A percentile compares a stretch with the other conserved stretches of the same genome.
Conservation (phyloP, 2,113 vertebrate genomes). For the Zosterops borbonicus region DNA sequence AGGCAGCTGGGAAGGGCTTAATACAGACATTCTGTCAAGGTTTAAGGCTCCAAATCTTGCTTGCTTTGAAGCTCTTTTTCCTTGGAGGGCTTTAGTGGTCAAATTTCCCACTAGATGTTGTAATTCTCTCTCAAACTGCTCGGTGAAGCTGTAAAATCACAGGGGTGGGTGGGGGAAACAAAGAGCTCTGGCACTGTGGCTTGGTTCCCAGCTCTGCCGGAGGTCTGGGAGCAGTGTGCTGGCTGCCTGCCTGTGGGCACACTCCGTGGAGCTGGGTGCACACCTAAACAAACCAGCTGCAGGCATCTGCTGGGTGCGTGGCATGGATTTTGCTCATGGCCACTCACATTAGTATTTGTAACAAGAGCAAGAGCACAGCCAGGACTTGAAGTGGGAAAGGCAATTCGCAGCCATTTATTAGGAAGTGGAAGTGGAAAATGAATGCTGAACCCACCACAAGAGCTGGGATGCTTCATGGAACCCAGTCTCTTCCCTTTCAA, state of each 20-base stretch:
- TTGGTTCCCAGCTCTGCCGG: neutral
- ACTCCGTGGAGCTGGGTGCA: neutral
- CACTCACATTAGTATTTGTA: neutral
- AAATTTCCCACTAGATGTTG: slow-evolving; percentile 47
- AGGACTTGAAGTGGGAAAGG: neutral
- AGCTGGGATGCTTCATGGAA: neutral
- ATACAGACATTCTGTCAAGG: slow-evolving; percentile 61
- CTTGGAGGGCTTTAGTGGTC: slow-evolving; percentile 65
- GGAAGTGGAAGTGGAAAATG: neutral
- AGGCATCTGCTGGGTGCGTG: neutral
- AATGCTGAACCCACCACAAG: accelerated
- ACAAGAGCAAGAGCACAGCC: neutral
- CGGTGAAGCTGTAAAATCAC: slow-evolving; percentile 7
- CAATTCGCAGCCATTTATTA: neutral
- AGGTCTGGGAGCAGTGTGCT: neutral
- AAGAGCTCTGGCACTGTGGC: neutral
- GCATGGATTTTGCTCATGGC: neutral
- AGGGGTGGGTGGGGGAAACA: neutral
- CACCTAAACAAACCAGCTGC: neutral
- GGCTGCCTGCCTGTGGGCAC: neutral
- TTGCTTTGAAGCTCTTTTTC: slow-evolving; percentile 58
- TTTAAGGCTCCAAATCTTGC: slow-evolving; percentile 62
- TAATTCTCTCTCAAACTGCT: slow-evolving; percentile 57
- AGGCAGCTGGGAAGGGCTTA: slow-evolving; percentile 54
- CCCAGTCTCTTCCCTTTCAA: neutral